Conservation (phyloP, 1,140 invertebrate species). For the Muscidifurax raptorellus region DNA sequence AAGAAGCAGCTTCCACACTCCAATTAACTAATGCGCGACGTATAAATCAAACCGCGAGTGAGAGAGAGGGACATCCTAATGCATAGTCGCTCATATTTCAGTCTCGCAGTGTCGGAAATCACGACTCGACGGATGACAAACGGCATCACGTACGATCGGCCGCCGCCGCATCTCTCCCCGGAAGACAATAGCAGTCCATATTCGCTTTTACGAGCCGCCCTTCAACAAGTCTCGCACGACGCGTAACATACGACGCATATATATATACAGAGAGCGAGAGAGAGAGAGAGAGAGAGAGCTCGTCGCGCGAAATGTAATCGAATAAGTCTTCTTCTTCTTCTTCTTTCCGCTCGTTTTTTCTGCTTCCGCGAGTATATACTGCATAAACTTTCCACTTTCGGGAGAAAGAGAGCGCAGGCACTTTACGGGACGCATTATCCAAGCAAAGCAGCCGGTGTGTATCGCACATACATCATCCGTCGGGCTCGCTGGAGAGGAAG, state of each 20-base stretch:
- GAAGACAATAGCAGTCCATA: not conserved
- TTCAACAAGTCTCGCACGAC: slow-evolving; percentile 16
- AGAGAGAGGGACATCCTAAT: not conserved
- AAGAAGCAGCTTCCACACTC: not conserved
- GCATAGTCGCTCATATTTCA: not conserved
- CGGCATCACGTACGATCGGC: not conserved
- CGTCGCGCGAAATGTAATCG: slow-evolving; percentile 21
- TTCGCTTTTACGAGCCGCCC: slow-evolving; percentile 4
- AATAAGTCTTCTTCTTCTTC: slow-evolving; percentile 23
- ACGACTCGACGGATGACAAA: not conserved
- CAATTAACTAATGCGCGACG: not conserved
- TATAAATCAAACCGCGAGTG: not conserved
- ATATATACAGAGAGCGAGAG: not conserved
- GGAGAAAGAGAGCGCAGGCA: not conserved
- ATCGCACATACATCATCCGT: slow-evolving; percentile 35
- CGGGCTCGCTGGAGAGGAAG: not conserved
- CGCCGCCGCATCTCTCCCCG: not conserved
- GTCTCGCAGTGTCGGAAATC: not conserved
- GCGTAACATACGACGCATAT: not conserved
- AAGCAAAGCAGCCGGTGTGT: slow-evolving; percentile 28
- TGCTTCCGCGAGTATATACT: not conserved
- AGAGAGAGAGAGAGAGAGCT: too few species aligned
- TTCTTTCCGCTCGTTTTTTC: not conserved
- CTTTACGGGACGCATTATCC: slow-evolving; percentile 30
- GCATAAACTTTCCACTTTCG: slow-evolving; percentile 35